Evolutionary conservation across 2,113 vertebrate genomes (phyloP), one percentile per base, ranked within the genome.

Genomic region (Poicephalus meyeri): DNA sequence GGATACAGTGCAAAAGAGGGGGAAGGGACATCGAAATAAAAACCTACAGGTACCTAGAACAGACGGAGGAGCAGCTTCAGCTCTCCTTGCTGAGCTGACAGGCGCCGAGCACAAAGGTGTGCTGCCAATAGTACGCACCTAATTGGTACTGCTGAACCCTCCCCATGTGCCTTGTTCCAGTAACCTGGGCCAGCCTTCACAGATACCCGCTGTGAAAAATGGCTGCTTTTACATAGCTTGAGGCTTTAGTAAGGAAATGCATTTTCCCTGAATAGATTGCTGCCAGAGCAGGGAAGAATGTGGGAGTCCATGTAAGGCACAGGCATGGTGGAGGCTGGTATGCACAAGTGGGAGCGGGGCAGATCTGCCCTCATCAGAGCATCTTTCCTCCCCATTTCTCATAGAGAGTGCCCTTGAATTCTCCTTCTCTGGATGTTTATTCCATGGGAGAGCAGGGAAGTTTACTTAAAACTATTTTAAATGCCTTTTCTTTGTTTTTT

Each of bases 401-500:
- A 65, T 35, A n/a, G 33, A 10, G 0, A 58, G 8, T 16, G 77
- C 46, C 91, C 91, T 95, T 95, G 86, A 94, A 65, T 91, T 92
- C 77, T 86, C 92, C 84, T 94, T 89, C 73, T 44, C 29, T 39
- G 25, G 60, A 52, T 9, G 7, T 84, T 89, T 79, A 60, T 79
- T 53, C 26, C n/a, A 58, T 6, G 26, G 65, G 65, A 86, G 65
- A 95, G 81, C 8, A 69, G 31, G 47, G 28, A 88, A 94, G 35
- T 77, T 89, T 64, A 56, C 72, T 88, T 86, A 74, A 92, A 90
- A 47, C 28, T 37, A 20, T 78, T 90, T 84, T 49, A 86, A 95
- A 86, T n/a, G 29, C 33, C 47, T 35, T 58, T 44, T 56, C 49
- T 26, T 4, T 68, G 37, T 25, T 63, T 41, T 56, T 73, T 58